Evolutionary conservation across 2,797 vertebrate species (phyloP), one percentile per base, ranked within the genome.

Genomic region (Alosa sapidissima): DNA sequence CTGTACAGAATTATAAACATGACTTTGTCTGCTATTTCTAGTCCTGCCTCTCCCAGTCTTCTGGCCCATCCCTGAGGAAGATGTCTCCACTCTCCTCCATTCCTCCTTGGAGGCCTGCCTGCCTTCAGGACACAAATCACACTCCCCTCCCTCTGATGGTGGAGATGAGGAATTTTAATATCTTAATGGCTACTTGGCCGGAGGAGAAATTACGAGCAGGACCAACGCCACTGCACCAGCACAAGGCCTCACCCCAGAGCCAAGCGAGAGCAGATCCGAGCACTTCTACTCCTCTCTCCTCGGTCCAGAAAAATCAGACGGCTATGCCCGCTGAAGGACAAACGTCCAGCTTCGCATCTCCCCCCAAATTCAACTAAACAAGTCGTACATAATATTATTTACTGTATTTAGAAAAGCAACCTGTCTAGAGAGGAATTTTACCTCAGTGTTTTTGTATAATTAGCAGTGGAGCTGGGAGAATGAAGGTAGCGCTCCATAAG

Each of bases 131-230:
- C 87, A 87, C 89, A 89, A 83, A 93, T 92, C 85, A 86, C 90
- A 90, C 87, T 85, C n/a, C 78, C 51, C 84, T 75, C 68, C 60
- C 62, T 51, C 1, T 0, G 88, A 90, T 93, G 90, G 91, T 83
- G 87, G 87, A 91, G 88, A 86, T 88, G 90, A 87, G 89, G 90
- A 85, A 87, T 91, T 94, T 93, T 93, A 91, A 93, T 95, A 93
- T 92, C 86, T 89, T 94, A 95, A 95, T 94, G 94, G 92, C 87
- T 54, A 84, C 82, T 48, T 82, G 83, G 91, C 88, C 72, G 55
- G 84, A 75, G 6, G 78, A 86, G 60, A 13, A 36, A 16, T 1
- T 51, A 81, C 82, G 84, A 82, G 83, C 52, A 68, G 51, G 51
- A 60, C 65, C 52, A 60, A 81, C 58, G 58, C 45, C 60, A 36